phyloP scores from a whole-genome alignment of 2,888 invertebrate genomes.

The Gandaritis pyraliata region DNA sequence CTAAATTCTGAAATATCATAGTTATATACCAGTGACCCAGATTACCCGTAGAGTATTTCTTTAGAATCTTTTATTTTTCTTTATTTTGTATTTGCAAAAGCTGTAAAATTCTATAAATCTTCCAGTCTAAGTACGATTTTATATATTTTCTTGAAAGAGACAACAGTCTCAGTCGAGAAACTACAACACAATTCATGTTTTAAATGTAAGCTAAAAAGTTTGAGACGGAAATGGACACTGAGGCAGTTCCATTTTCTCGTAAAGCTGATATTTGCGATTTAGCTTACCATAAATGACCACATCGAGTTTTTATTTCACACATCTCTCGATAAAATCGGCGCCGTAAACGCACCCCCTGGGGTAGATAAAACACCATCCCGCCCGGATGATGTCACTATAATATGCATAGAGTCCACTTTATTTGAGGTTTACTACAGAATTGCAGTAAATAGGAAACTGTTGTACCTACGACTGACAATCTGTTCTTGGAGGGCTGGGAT shows the following conservation, averaged over 20 bases:
- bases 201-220: too few relatives aligned
- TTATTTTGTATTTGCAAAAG: too few relatives aligned
- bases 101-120: too few relatives aligned
- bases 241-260: constrained; percentile 14
- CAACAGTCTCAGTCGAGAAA: too few relatives aligned
- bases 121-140: too few relatives aligned
- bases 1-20: too few relatives aligned
- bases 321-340: constrained; percentile 69
- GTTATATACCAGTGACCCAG: too few relatives aligned
- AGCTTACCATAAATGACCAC: constrained; percentile 54
- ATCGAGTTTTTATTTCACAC: constrained; percentile 72
- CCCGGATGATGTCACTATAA: constrained; percentile 80
- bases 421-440: constrained; percentile 71
- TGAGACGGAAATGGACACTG: neutral
- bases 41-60: too few relatives aligned
- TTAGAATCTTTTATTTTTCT: too few relatives aligned
- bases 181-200: too few relatives aligned
- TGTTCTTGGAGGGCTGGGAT: constrained; percentile 56
- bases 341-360: constrained; percentile 71
- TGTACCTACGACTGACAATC: constrained; percentile 59
- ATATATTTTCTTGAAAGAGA: too few relatives aligned
- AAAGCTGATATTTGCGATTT: constrained; percentile 35
- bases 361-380: constrained; percentile 70
- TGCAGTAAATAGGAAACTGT: constrained; percentile 32
- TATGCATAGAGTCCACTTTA: constrained; percentile 82